Evolutionary conservation across 2,888 invertebrate species (phyloP).

Genomic region (Drosophila phalerata): DNA sequence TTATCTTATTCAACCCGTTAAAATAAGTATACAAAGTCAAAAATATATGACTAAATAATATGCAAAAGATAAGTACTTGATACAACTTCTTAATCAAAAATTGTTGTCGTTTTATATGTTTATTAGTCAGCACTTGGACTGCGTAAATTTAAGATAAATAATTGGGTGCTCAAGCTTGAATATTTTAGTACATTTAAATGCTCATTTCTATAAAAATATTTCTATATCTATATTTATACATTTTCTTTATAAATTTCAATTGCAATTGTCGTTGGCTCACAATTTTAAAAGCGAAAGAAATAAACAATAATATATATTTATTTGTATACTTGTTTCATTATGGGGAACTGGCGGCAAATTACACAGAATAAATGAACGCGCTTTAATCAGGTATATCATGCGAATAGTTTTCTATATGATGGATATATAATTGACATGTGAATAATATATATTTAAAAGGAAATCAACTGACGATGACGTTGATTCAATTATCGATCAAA

Average conservation of each 20-base stretch:
- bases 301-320: conserved; percentile 10
- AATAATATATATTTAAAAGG: conserved; percentile 9
- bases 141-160: conserved; percentile 39
- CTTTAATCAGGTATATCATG: conserved; percentile 13
- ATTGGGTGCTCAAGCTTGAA: conserved; percentile 14
- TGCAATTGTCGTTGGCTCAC: conserved; percentile 9
- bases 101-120: conserved; percentile 13
- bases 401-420: conserved; percentile 10
- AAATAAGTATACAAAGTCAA: conserved; percentile 20
- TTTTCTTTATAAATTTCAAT: conserved; percentile 7
- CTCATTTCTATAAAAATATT: conserved; percentile 43
- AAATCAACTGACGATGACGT: conserved; percentile 23
- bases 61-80: conserved; percentile 10
- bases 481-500: conserved; percentile 61
- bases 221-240: conserved; percentile 21
- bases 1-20: conserved; percentile 28
- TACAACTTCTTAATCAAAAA: conserved; percentile 13
- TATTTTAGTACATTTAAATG: conserved; percentile 15
- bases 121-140: conserved; percentile 41
- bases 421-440: conserved; percentile 14
- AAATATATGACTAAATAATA: conserved; percentile 12
- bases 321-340: conserved; percentile 13
- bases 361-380: conserved; percentile 16
- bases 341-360: conserved; percentile 16
- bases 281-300: conserved; percentile 8